phyloP scores from a whole-genome alignment of 1,140 invertebrate species.

The Zaprionus nigranus region DNA sequence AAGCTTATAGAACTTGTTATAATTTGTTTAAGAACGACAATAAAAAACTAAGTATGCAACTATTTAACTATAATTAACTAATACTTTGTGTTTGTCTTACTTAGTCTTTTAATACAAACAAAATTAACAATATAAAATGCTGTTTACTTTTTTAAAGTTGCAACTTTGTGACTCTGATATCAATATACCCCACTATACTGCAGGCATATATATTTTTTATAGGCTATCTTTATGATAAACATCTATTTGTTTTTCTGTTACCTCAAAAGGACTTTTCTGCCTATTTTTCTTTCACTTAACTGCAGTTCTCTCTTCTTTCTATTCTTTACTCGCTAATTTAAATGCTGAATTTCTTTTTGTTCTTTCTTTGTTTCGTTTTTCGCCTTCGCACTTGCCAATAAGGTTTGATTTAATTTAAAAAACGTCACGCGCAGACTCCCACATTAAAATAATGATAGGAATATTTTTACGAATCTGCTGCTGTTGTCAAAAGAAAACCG shows the following conservation, averaged over 20 bases:
- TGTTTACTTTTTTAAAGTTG: not conserved
- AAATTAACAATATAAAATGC: not conserved
- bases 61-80: not conserved
- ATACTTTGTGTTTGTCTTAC: too few species aligned
- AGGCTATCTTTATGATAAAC: not conserved
- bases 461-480: not conserved
- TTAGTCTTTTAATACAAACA: not conserved
- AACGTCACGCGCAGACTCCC: conserved; percentile 64
- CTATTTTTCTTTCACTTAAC: conserved; percentile 82
- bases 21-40: not conserved
- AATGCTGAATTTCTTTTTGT: conserved; percentile 44
- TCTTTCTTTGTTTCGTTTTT: conserved; percentile 19
- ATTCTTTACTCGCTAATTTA: conserved; percentile 67
- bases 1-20: conserved; percentile 10
- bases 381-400: not conserved
- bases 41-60: not conserved
- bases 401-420: conserved; percentile 71
- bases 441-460: conserved; percentile 56
- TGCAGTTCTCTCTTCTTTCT: conserved; percentile 58
- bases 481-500: not conserved
- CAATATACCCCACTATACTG: not conserved
- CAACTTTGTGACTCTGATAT: not conserved
- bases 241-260: conserved; percentile 24
- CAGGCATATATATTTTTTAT: too few species aligned
- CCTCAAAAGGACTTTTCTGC: conserved; percentile 67